These are phyloP conservation scores for Takifugu flavidus DNA, from an alignment of 2,113 vertebrate genomes.

Conservation along the genomic window DNA sequence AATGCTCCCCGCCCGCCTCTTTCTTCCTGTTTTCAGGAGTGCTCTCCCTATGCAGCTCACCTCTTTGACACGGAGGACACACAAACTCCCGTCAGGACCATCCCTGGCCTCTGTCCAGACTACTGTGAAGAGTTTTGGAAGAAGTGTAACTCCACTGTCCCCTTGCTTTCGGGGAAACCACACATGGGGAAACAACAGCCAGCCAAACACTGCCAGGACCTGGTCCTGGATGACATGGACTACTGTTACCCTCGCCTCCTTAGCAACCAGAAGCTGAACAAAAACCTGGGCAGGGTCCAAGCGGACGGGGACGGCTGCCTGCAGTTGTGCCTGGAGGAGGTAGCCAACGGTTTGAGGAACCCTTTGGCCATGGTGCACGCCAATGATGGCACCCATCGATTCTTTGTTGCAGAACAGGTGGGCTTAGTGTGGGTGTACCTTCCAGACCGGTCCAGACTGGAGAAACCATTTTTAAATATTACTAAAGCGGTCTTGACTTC, in stretches of 20 bases:
- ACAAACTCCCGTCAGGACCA: slow-evolving; percentile 78
- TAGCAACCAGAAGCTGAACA: slow-evolving; percentile 76
- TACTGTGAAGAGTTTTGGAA: slow-evolving; percentile 84
- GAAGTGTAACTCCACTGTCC: slow-evolving; percentile 78
- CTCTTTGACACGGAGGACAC: slow-evolving; percentile 90
- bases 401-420: slow-evolving; percentile 92
- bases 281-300: slow-evolving; percentile 82
- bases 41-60: slow-evolving; percentile 94
- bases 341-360: slow-evolving; percentile 86
- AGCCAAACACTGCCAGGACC: slow-evolving; percentile 75
- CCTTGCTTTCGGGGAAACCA: slow-evolving; percentile 73
- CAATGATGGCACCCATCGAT: slow-evolving; percentile 87
- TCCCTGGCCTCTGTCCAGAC: slow-evolving; percentile 90
- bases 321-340: slow-evolving; percentile 88
- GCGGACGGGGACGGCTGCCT: slow-evolving; percentile 83
- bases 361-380: slow-evolving; percentile 93
- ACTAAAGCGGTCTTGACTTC: slow-evolving; percentile 87
- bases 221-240: slow-evolving; percentile 83
- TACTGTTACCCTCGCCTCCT: slow-evolving; percentile 91
- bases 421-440: slow-evolving; percentile 94
- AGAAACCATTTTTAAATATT: slow-evolving; percentile 89
- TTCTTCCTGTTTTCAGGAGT: slow-evolving; percentile 76
- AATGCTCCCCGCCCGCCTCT: not conserved
- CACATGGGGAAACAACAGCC: slow-evolving; percentile 65
- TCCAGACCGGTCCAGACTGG: slow-evolving; percentile 78